phyloP scores from a whole-genome alignment of 2,113 vertebrate species.

The Cynopterus brachyotis region DNA sequence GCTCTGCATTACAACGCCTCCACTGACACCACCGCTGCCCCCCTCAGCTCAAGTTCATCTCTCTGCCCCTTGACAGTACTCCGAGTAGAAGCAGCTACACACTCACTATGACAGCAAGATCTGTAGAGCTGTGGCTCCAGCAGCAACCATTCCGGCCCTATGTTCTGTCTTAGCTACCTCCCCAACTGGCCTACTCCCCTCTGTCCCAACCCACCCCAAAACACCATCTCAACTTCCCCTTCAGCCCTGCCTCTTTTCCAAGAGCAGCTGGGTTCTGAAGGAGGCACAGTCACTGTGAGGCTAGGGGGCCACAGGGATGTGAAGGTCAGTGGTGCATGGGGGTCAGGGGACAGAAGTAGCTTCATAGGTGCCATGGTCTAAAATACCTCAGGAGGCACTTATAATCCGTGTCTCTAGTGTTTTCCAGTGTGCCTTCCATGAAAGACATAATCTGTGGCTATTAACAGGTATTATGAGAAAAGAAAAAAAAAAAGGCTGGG shows the following conservation, averaged over 20 bases:
- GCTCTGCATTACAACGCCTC: not conserved
- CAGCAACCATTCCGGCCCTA: not conserved
- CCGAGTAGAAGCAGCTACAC: not conserved
- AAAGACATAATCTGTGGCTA: not conserved
- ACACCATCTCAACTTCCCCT: not conserved
- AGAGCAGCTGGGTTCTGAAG: not conserved
- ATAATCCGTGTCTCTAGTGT: not conserved
- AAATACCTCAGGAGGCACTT: not conserved
- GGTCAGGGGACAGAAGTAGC: not conserved
- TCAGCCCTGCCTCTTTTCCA: not conserved
- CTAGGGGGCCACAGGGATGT: not conserved
- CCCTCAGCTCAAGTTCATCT: not conserved
- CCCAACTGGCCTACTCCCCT: not conserved
- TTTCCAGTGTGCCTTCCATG: not conserved
- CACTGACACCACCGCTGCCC: rapidly evolving
- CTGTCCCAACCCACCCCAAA: not conserved
- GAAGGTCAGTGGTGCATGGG: rapidly evolving
- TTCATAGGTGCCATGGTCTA: not conserved
- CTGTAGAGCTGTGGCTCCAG: not conserved
- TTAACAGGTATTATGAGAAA: not conserved
- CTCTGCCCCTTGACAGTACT: not conserved
- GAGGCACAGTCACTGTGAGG: not conserved
- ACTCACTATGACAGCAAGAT: rapidly evolving
- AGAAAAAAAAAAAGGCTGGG: not conserved
- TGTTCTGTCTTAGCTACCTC: not conserved